phyloP scores from a whole-genome alignment of 1,140 invertebrate genomes.

The Lordiphosa collinella region DNA sequence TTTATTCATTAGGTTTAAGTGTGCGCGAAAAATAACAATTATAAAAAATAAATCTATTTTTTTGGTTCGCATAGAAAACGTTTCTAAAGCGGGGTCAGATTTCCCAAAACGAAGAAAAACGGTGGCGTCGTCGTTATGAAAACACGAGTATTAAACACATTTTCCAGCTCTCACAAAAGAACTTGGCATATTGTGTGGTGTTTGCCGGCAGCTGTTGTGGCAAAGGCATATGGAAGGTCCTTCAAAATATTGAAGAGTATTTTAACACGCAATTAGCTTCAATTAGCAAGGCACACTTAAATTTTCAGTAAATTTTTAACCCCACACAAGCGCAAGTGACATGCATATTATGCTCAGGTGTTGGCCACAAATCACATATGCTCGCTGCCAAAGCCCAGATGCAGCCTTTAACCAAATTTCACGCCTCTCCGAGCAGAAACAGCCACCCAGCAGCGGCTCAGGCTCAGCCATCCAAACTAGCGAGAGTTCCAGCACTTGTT shows the following conservation, averaged over 20 bases:
- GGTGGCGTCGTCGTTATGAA: slow-evolving; percentile 55
- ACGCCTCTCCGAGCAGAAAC: slow-evolving; percentile 50
- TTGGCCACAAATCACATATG: slow-evolving; percentile 18
- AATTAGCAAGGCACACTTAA: slow-evolving; percentile 4
- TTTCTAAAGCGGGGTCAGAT: slow-evolving; percentile 53
- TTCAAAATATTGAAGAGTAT: background rate
- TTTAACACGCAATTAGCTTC: slow-evolving; percentile 8
- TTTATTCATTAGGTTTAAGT: slow-evolving; percentile 78
- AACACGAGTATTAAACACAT: slow-evolving; percentile 46
- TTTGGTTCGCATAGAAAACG: slow-evolving; percentile 37
- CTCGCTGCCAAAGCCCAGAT: background rate
- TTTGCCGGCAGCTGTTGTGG: slow-evolving; percentile 26
- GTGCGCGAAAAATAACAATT: slow-evolving; percentile 78
- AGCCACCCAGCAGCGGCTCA: slow-evolving; percentile 8
- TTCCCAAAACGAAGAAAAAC: slow-evolving; percentile 49
- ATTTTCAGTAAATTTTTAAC: background rate
- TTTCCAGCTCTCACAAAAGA: slow-evolving; percentile 6
- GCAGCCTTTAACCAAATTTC: slow-evolving; percentile 54
- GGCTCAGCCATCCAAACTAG: slow-evolving; percentile 44
- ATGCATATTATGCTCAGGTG: slow-evolving; percentile 30
- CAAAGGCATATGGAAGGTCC: no score
- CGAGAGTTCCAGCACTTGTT: slow-evolving; percentile 68
- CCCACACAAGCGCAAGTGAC: background rate
- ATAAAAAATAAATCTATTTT: slow-evolving; percentile 60
- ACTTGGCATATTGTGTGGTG: slow-evolving; percentile 32